phyloP scores from a whole-genome alignment of 2,113 vertebrate genomes.

The Rostratula benghalensis region DNA sequence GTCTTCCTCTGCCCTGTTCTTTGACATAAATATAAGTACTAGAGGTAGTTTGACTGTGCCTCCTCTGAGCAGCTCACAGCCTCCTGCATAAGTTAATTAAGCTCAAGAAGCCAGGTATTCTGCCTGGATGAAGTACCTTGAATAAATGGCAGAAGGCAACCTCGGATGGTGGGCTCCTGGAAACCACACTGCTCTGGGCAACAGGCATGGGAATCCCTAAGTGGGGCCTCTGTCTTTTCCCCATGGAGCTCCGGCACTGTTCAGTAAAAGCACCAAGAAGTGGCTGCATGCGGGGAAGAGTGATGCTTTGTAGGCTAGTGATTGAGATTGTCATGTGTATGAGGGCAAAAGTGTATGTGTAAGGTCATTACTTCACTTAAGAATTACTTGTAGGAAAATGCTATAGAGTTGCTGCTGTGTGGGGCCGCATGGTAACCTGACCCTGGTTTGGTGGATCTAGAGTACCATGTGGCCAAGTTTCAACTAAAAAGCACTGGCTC shows the following conservation, averaged over 20 bases:
- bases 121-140: background rate
- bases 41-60: background rate
- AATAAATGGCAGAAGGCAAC: background rate
- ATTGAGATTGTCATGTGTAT: background rate
- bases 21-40: background rate
- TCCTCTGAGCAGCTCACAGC: background rate
- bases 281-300: background rate
- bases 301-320: background rate
- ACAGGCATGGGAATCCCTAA: fast-evolving
- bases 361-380: background rate
- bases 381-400: background rate
- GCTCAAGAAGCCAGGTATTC: background rate
- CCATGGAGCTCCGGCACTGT: background rate
- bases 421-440: too few species aligned
- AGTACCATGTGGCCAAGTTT: background rate
- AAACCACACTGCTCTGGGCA: background rate
- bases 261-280: background rate
- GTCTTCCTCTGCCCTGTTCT: background rate
- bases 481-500: background rate
- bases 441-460: too few species aligned
- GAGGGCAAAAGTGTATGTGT: background rate
- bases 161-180: background rate
- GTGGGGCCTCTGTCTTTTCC: too few species aligned
- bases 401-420: fast-evolving
- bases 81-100: background rate